Evolutionary conservation across 2,113 vertebrate genomes (phyloP).

Genomic region (Anarhynchus alexandrinus): DNA sequence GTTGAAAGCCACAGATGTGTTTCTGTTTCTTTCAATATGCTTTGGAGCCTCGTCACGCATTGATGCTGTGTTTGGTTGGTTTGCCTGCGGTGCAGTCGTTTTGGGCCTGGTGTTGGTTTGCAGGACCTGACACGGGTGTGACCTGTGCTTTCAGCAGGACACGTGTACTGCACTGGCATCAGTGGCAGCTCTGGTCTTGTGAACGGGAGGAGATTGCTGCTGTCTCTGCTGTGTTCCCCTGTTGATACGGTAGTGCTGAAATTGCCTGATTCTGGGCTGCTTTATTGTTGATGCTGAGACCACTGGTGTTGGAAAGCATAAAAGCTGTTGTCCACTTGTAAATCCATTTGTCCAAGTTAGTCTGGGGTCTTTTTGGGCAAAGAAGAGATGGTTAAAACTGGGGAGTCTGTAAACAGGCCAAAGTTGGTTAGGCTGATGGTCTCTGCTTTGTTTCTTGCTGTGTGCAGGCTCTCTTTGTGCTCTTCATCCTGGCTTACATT

Average conservation of each 20-base stretch:
- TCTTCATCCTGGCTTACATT: slow-evolving; percentile 97
- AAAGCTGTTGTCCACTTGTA: background rate
- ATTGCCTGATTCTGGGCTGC: background rate
- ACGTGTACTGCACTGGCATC: rapidly evolving
- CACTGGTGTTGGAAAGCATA: rapidly evolving
- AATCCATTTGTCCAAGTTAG: rapidly evolving
- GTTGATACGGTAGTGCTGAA: background rate
- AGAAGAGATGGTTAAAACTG: background rate
- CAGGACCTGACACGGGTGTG: background rate
- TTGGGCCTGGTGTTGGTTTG: background rate
- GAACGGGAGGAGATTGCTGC: background rate
- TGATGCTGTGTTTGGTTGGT: rapidly evolving
- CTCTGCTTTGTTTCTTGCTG: background rate
- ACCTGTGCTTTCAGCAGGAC: background rate
- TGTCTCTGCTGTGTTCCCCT: background rate
- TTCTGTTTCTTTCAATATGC: background rate
- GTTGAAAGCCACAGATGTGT: rapidly evolving
- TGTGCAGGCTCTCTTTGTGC: slow-evolving; percentile 89
- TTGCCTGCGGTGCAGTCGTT: background rate
- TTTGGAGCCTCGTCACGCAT: rapidly evolving
- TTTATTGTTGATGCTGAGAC: background rate
- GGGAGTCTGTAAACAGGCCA: background rate
- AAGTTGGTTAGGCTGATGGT: background rate
- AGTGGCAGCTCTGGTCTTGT: background rate
- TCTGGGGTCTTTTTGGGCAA: background rate